Conservation (phyloP, 1,140 invertebrate genomes). For the Neuroterus valhalla region DNA sequence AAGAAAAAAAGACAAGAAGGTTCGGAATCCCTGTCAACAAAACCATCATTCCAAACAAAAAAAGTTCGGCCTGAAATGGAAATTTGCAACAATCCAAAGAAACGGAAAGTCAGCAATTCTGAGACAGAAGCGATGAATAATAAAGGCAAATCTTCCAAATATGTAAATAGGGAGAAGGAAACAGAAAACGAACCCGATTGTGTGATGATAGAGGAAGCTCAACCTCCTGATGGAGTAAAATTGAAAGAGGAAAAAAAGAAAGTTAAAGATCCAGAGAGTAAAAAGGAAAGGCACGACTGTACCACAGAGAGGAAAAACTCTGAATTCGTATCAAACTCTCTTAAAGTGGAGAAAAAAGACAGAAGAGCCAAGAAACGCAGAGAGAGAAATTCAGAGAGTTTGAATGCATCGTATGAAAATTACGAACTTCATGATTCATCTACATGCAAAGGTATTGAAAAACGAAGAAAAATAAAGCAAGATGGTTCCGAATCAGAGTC, state of each 20-base stretch:
- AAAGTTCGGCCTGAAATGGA: constrained; percentile 36
- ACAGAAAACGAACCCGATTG: constrained; percentile 46
- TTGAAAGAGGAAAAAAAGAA: no score
- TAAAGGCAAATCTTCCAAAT: constrained; percentile 32
- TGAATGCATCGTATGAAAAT: constrained; percentile 60
- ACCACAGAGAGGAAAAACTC: constrained; percentile 29
- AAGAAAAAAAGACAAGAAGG: not conserved
- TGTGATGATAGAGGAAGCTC: no score
- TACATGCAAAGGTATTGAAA: constrained; percentile 64
- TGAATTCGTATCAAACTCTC: not conserved
- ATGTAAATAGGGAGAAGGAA: constrained; percentile 33
- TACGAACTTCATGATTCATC: constrained; percentile 34
- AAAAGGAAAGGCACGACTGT: constrained; percentile 51
- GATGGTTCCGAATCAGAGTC: not conserved
- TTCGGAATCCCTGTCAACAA: constrained; percentile 10
- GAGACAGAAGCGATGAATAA: not conserved
- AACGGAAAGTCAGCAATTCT: not conserved
- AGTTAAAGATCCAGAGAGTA: not conserved
- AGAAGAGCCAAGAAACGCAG: constrained; percentile 49
- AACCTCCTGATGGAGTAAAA: no score
- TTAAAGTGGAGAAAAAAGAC: constrained; percentile 15
- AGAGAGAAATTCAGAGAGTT: constrained; percentile 65
- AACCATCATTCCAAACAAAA: constrained; percentile 1
- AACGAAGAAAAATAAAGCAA: constrained; percentile 33
- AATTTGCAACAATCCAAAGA: constrained; percentile 22